Base-by-base conservation (phyloP, 2,888 invertebrate genomes). In the Proisotoma minuta region DNA sequence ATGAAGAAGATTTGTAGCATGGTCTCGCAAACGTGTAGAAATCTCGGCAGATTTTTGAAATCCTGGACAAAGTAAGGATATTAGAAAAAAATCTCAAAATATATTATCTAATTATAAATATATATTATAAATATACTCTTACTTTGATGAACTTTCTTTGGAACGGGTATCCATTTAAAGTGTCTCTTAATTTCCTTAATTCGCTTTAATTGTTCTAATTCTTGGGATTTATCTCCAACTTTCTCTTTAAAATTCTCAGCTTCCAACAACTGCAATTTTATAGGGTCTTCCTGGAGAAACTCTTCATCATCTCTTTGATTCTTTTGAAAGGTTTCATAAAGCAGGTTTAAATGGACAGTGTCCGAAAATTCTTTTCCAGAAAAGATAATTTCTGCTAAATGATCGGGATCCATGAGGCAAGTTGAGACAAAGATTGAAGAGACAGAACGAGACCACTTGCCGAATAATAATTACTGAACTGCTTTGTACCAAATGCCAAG, bases 101-200 rank as follows among this genome's bases (percentile, higher is more conserved):
- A 40, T 18, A 20, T 20, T 34, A 43, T 18, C 15, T 43, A 43
- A 43, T 12, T 43, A 5, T 43, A 43, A n/a, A 43, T 18, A n/a
- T 43, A 43, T 34, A 34, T 34, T 15, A n/a, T n/a, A n/a, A 43
- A 43, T 43, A 12, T 43, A n/a, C n/a, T n/a, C 4, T 43, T 43
- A 43, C 43, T 5, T n/a, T 5, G 5, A 43, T 43, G 43, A n/a
- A 43, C 15, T n/a, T 4, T 20, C 4, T n/a, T 43, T 15, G 66
- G 63, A 8, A 66, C 56, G 15, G 66, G 60, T 1, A 52, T 63
- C 63, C 63, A 66, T 5, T 58, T 43, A 47, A 66, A 66, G 28
- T 53, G 57, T 1, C 60, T 47, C 20, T 59, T 63, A 10, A 66
- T 43, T 1, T n/a, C 28, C 10, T 49, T 48, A 50, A 66, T 34